Evolutionary conservation across 2,888 invertebrate species (phyloP).

Genomic region (Dexiosoma caninum): DNA sequence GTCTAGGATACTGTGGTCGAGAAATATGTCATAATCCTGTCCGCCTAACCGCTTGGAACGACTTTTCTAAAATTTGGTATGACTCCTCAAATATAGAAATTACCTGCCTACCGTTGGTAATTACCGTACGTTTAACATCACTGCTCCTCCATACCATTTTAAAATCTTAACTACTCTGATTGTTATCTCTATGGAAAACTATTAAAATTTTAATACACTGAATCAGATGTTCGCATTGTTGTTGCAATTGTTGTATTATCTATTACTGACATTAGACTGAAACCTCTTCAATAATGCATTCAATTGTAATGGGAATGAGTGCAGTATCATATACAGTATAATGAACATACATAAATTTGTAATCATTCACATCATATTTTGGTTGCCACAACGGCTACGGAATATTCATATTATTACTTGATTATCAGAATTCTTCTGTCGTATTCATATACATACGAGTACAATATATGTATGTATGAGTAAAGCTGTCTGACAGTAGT

Average conservation of each 20-base stretch:
- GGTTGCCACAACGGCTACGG: not conserved
- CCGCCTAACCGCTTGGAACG: too few species aligned
- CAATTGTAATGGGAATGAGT: conserved; percentile 33
- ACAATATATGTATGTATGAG: too few species aligned
- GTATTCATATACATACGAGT: not conserved
- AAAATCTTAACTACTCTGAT: not conserved
- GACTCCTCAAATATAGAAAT: too few species aligned
- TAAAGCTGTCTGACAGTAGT: not conserved
- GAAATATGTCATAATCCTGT: too few species aligned
- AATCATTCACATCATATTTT: conserved; percentile 18
- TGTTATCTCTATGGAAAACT: not conserved
- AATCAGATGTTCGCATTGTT: not conserved
- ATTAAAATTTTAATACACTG: not conserved
- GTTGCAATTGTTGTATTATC: conserved; percentile 40
- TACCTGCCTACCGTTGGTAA: too few species aligned
- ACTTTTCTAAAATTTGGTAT: too few species aligned
- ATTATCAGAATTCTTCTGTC: not conserved
- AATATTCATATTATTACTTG: not conserved
- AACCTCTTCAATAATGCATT: conserved; percentile 19
- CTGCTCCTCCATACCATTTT: not conserved
- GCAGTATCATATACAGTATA: conserved; percentile 30
- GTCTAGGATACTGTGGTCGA: too few species aligned
- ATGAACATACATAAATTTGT: too few species aligned
- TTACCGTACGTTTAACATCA: not conserved
- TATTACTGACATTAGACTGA: conserved; percentile 48